phyloP scores from a whole-genome alignment of 1,140 invertebrate genomes.

The Bursaphelenchus mucronatus region DNA sequence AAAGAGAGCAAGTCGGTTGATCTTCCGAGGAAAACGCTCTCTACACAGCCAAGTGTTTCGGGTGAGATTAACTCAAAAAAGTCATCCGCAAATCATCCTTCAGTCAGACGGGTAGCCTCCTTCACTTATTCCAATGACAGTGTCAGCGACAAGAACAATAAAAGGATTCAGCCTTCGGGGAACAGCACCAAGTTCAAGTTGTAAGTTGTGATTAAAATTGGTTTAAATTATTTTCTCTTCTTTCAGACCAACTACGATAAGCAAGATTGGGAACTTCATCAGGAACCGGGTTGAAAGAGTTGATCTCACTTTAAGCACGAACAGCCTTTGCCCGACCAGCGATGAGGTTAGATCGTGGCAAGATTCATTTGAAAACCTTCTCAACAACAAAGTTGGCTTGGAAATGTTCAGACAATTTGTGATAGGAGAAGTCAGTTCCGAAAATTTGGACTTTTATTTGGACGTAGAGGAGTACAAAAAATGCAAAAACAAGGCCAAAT shows the following conservation, averaged over 20 bases:
- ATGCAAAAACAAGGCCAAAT: constrained; percentile 38
- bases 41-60: not conserved
- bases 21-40: no score
- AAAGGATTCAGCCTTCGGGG: constrained; percentile 5
- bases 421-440: constrained; percentile 33
- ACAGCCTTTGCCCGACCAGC: constrained; percentile 37
- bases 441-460: constrained; percentile 47
- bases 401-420: constrained; percentile 43
- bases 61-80: no score
- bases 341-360: constrained; percentile 43
- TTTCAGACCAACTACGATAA: constrained; percentile 2
- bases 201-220: constrained; percentile 6
- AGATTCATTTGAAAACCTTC: constrained; percentile 43
- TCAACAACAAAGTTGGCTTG: constrained; percentile 41
- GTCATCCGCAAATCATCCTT: not conserved
- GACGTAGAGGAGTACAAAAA: constrained; percentile 46
- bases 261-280: constrained; percentile 20
- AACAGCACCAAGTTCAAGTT: constrained; percentile 24
- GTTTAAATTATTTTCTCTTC: not conserved
- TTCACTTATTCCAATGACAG: constrained; percentile 20
- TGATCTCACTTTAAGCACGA: constrained; percentile 19
- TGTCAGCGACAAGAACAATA: not conserved
- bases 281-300: constrained; percentile 17
- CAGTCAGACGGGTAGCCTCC: constrained; percentile 26
- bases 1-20: not conserved